These are phyloP conservation scores for Tetranychus piercei DNA, from an alignment of 2,888 invertebrate species.

Conservation along the genomic window DNA sequence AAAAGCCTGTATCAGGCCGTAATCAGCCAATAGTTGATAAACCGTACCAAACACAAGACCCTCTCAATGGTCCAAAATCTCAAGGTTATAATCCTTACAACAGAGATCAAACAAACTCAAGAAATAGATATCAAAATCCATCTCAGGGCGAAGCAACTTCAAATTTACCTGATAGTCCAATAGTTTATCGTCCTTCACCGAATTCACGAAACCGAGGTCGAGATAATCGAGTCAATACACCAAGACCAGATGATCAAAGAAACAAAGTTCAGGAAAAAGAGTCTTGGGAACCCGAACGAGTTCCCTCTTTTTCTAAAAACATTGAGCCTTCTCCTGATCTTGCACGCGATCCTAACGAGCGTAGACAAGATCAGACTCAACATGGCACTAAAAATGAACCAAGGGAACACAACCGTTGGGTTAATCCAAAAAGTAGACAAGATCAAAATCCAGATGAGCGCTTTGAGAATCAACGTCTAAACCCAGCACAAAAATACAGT, in stretches of 20 bases:
- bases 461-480: background rate
- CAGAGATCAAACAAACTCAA: background rate
- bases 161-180: background rate
- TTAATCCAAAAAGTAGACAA: background rate
- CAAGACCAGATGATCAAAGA: background rate
- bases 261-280: background rate
- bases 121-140: background rate
- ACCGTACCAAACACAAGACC: background rate
- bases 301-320: background rate
- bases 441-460: background rate
- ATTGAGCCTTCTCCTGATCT: background rate
- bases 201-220: background rate
- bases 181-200: background rate
- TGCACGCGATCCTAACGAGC: background rate
- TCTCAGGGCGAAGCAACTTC: background rate
- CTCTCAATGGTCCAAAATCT: background rate
- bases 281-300: background rate
- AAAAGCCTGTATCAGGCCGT: background rate
- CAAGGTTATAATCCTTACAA: background rate
- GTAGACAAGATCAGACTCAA: background rate
- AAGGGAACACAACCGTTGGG: background rate
- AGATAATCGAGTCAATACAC: background rate
- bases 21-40: background rate
- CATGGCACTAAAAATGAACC: background rate
- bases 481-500: background rate